These are phyloP conservation scores for Drosophila falleni DNA, from an alignment of 2,888 invertebrate genomes.

Conservation along the genomic window DNA sequence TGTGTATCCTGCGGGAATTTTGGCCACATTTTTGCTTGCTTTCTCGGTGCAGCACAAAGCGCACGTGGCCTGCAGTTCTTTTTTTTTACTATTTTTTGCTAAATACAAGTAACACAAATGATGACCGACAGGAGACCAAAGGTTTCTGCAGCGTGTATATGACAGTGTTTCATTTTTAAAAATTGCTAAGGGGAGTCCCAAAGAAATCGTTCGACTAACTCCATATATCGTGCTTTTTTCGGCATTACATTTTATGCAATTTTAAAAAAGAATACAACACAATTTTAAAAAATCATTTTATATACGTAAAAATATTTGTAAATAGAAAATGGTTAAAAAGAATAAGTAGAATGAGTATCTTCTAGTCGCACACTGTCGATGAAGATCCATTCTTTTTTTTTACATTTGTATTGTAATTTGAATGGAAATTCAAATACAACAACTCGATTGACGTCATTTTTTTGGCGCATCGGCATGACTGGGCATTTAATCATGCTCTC, in stretches of 20 bases:
- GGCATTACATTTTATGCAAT: no score
- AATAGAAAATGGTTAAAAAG: no score
- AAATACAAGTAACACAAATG: slow-evolving; percentile 9
- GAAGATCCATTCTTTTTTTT: neutral
- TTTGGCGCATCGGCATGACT: slow-evolving; percentile 36
- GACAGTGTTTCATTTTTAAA: neutral
- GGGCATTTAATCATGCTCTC: slow-evolving; percentile 68
- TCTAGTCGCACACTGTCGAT: neutral
- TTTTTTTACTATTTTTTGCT: slow-evolving; percentile 2
- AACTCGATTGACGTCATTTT: slow-evolving; percentile 49
- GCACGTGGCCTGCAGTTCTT: slow-evolving; percentile 43
- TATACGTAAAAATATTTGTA: neutral
- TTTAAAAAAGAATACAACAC: neutral
- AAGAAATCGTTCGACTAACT: neutral
- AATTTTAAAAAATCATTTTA: neutral
- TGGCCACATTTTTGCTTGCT: slow-evolving; percentile 40
- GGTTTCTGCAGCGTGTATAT: neutral
- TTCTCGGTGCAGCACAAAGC: slow-evolving; percentile 14
- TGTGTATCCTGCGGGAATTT: slow-evolving; percentile 44
- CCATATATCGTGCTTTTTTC: no score
- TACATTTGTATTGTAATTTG: slow-evolving; percentile 46
- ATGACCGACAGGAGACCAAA: neutral
- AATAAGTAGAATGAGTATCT: neutral
- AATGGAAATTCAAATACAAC: slow-evolving; percentile 22
- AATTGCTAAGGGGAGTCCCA: slow-evolving; percentile 3